Conservation (phyloP, 1,140 invertebrate species). For the Leptinotarsa defecta region DNA sequence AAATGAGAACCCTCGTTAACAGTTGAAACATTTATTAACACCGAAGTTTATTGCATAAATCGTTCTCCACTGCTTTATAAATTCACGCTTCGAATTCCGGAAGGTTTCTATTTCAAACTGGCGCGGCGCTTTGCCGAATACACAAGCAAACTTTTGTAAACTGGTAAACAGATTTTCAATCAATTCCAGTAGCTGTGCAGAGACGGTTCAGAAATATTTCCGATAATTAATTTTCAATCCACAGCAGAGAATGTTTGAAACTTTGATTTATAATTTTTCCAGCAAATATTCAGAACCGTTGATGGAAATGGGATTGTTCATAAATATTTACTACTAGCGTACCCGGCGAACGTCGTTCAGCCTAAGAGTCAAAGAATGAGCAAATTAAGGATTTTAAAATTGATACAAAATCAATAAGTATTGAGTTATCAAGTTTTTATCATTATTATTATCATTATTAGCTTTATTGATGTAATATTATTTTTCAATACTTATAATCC, state of each 20-base stretch:
- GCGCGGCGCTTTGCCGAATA: slow-evolving; percentile 34
- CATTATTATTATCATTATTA: no score
- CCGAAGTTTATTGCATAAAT: slow-evolving; percentile 25
- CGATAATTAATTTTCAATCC: slow-evolving; percentile 8
- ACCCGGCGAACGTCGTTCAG: no score
- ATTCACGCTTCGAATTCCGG: slow-evolving; percentile 4
- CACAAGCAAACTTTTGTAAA: slow-evolving; percentile 31
- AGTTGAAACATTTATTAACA: slow-evolving; percentile 22
- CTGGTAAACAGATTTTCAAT: slow-evolving; percentile 38
- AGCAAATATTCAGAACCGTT: no score
- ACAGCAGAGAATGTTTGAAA: not conserved
- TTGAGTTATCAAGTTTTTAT: no score
- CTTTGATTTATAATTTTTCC: not conserved
- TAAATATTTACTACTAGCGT: no score
- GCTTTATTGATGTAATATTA: no score
- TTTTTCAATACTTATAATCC: no score
- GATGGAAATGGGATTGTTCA: no score
- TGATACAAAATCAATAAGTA: no score
- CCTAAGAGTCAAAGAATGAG: no score
- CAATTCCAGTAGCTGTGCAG: slow-evolving; percentile 13
- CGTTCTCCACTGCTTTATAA: slow-evolving; percentile 7
- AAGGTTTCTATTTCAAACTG: slow-evolving; percentile 17
- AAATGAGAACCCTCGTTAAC: slow-evolving; percentile 5
- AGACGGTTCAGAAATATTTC: not conserved
- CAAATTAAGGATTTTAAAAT: no score